Evolutionary conservation across 2,888 invertebrate genomes (phyloP).

Genomic region (Lepeophtheirus nordmannii): DNA sequence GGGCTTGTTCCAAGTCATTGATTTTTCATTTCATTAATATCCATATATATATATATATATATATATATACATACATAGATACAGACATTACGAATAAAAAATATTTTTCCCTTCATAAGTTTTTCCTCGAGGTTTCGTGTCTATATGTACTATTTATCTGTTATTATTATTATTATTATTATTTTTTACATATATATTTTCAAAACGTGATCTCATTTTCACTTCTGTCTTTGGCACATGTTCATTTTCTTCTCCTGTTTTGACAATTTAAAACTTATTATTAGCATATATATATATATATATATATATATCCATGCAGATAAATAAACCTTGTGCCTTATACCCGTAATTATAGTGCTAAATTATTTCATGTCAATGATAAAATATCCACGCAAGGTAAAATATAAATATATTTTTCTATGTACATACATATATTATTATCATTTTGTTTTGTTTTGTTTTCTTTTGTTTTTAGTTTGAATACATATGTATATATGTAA

Average conservation of each 20-base stretch:
- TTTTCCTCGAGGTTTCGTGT: too few species aligned
- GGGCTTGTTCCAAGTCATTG: too few species aligned
- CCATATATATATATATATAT: slow-evolving; percentile 23
- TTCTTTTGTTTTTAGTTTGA: too few species aligned
- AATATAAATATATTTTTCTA: background rate
- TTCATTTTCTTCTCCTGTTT: background rate
- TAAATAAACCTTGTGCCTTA: background rate
- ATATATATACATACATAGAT: slow-evolving; percentile 22
- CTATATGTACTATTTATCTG: too few species aligned
- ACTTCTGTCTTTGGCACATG: background rate
- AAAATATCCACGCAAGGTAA: background rate
- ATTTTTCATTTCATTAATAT: background rate
- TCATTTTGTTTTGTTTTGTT: too few species aligned
- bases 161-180: too few species aligned
- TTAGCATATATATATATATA: slow-evolving; percentile 14
- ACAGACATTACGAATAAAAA: too few species aligned
- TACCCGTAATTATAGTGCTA: too few species aligned
- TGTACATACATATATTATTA: too few species aligned
- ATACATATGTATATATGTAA: too few species aligned
- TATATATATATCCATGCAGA: background rate
- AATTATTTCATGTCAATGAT: too few species aligned
- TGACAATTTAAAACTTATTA: background rate
- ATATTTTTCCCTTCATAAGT: too few species aligned
- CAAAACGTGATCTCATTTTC: background rate
- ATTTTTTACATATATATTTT: background rate